A percentile compares a stretch with the other conserved stretches of the same genome.
Evolutionary conservation across 1,140 invertebrate species (phyloP).

Genomic region (Tachypleus tridentatus): DNA sequence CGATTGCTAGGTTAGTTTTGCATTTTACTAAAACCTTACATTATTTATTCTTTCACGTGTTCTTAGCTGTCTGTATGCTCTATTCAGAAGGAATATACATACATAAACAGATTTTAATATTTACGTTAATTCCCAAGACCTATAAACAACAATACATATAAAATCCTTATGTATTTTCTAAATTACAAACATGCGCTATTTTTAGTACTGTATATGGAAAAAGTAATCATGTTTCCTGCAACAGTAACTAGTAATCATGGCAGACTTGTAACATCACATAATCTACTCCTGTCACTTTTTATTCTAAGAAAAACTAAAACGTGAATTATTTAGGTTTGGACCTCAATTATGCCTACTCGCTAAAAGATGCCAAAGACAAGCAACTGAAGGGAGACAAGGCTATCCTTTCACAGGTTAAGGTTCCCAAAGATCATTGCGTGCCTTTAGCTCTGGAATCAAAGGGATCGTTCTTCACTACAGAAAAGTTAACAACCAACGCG

Average conservation of each 20-base stretch:
- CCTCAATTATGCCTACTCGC: slow-evolving; percentile 55
- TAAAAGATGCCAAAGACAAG: slow-evolving; percentile 50
- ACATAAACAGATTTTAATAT: too few relatives aligned
- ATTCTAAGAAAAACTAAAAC: not conserved
- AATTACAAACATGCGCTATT: not conserved
- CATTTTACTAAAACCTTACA: not conserved
- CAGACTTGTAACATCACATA: not conserved
- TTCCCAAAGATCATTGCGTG: slow-evolving; percentile 61
- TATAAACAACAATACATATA: not conserved
- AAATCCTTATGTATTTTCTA: not conserved
- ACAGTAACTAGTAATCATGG: not conserved
- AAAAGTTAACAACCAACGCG: slow-evolving; percentile 45
- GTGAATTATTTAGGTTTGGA: slow-evolving; percentile 47
- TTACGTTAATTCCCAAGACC: too few relatives aligned
- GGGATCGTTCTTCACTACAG: slow-evolving; percentile 45
- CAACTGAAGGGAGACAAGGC: slow-evolving; percentile 48
- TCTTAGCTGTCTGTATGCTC: too few relatives aligned
- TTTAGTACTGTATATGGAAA: not conserved
- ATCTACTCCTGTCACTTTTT: not conserved
- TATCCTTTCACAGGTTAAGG: slow-evolving; percentile 52
- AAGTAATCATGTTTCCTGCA: not conserved
- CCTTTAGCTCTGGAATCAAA: slow-evolving; percentile 68
- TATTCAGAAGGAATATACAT: too few relatives aligned
- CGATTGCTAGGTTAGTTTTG: slow-evolving; percentile 52
- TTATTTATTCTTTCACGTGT: too few relatives aligned